Conservation (phyloP, 92 coral and sea anemone species). For the Zoanthus sansibaricus region DNA sequence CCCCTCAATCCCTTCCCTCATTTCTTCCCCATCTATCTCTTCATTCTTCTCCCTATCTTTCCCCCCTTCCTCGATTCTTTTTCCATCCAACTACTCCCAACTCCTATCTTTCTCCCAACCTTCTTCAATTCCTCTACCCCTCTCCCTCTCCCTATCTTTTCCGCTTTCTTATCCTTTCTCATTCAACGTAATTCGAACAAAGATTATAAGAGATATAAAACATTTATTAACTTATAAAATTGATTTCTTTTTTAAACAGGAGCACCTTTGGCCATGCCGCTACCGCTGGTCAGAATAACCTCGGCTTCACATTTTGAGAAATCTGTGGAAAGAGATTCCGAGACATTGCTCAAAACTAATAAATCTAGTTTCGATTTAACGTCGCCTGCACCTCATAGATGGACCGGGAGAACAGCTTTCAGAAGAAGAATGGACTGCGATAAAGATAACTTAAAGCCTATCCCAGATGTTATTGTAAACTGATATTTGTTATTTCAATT, state of each 20-base stretch:
- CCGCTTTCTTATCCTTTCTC: too few relatives aligned
- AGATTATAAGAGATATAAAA: background rate
- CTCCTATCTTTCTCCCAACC: too few relatives aligned
- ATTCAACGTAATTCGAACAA: too few relatives aligned
- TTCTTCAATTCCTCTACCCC: background rate
- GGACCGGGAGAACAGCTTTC: slow-evolving; percentile 47
- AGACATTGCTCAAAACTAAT: slow-evolving; percentile 60
- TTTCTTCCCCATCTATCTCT: too few relatives aligned
- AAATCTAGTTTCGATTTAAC: slow-evolving; percentile 45
- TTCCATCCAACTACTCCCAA: too few relatives aligned
- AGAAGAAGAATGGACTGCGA: slow-evolving; percentile 61
- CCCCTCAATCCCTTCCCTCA: too few relatives aligned
- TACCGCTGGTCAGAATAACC: slow-evolving; percentile 96
- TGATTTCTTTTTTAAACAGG: slow-evolving; percentile 58
- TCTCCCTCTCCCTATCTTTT: too few relatives aligned
- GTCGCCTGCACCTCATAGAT: slow-evolving; percentile 54
- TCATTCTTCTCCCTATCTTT: too few relatives aligned
- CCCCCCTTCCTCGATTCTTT: too few relatives aligned
- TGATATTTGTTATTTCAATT: slow-evolving; percentile 12
- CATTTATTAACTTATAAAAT: background rate
- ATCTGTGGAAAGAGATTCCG: slow-evolving; percentile 67
- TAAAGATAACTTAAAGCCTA: slow-evolving; percentile 49
- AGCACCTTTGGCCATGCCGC: slow-evolving; percentile 89
- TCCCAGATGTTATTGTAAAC: slow-evolving; percentile 92
- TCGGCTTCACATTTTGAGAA: slow-evolving; percentile 77